A percentile compares a stretch with the other conserved stretches of the same genome.
These are phyloP conservation scores for Ammodytes dubius DNA, from an alignment of 2,113 vertebrate genomes.

Conservation along the genomic window DNA sequence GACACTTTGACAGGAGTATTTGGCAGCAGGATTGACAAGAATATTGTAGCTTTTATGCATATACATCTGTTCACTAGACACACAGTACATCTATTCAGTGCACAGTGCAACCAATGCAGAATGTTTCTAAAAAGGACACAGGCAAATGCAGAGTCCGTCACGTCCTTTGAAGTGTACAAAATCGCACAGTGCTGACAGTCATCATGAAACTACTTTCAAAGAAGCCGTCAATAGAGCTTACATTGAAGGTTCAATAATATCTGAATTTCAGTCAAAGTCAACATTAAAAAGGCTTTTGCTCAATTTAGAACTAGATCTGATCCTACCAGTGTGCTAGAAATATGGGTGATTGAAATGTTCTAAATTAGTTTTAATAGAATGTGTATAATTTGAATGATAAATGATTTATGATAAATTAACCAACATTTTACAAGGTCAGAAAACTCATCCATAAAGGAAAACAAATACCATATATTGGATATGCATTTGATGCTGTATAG, in stretches of 20 bases:
- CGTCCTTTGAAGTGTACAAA: background rate
- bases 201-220: constrained; percentile 14
- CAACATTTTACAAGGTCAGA: background rate
- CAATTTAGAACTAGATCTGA: background rate
- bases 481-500: background rate
- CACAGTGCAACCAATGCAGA: background rate
- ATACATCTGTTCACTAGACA: constrained; percentile 14
- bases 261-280: background rate
- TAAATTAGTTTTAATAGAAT: background rate
- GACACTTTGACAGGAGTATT: background rate
- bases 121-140: background rate
- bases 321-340: background rate
- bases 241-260: background rate
- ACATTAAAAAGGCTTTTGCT: background rate
- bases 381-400: background rate
- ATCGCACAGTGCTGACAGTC: background rate
- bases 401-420: background rate
- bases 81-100: constrained; percentile 34
- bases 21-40: constrained; percentile 33
- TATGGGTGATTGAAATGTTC: too few relatives aligned
- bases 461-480: background rate
- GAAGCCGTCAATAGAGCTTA: constrained; percentile 15
- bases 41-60: constrained; percentile 26
- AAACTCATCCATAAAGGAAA: background rate
- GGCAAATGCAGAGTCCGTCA: too few relatives aligned